phyloP scores from a whole-genome alignment of 1,140 invertebrate species.

The Drosophila pandora region DNA sequence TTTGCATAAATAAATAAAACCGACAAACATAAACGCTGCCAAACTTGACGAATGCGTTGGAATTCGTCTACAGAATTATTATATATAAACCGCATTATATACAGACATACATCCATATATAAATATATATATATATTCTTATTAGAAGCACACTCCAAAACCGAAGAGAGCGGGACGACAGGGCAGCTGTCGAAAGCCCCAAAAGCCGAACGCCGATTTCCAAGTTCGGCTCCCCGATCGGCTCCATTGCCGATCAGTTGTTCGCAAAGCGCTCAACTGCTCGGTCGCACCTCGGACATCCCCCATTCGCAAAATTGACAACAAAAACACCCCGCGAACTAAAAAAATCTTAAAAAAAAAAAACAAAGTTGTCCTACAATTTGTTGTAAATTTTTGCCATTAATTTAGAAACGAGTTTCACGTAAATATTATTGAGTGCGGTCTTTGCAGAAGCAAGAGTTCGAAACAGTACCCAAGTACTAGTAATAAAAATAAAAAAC shows the following conservation, averaged over 20 bases:
- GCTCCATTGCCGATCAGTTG: constrained; percentile 61
- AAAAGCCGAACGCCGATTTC: constrained; percentile 10
- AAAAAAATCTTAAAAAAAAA: constrained; percentile 6
- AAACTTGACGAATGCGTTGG: constrained; percentile 66
- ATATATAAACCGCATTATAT: constrained; percentile 4
- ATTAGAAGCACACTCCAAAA: constrained; percentile 39
- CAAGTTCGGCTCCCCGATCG: constrained; percentile 6
- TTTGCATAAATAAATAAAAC: constrained; percentile 79
- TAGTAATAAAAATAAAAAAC: constrained; percentile 28
- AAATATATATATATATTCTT: constrained; percentile 45
- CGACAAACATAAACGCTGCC: constrained; percentile 59
- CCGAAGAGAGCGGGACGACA: constrained; percentile 11
- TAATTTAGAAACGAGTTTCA: constrained; percentile 42
- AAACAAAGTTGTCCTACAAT: constrained; percentile 36
- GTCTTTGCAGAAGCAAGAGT: constrained; percentile 29
- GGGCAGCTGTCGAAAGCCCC: constrained; percentile 22
- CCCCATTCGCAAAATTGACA: constrained; percentile 66
- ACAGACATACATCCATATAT: neutral
- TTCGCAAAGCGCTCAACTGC: constrained; percentile 70
- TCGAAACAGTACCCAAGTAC: neutral
- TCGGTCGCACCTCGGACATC: constrained; percentile 48
- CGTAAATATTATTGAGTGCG: constrained; percentile 44
- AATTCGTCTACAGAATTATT: constrained; percentile 61
- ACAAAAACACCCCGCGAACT: constrained; percentile 34
- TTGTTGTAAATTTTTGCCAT: constrained; percentile 80